Evolutionary conservation across 2,113 vertebrate species (phyloP).

Genomic region (Delphinus delphis): DNA sequence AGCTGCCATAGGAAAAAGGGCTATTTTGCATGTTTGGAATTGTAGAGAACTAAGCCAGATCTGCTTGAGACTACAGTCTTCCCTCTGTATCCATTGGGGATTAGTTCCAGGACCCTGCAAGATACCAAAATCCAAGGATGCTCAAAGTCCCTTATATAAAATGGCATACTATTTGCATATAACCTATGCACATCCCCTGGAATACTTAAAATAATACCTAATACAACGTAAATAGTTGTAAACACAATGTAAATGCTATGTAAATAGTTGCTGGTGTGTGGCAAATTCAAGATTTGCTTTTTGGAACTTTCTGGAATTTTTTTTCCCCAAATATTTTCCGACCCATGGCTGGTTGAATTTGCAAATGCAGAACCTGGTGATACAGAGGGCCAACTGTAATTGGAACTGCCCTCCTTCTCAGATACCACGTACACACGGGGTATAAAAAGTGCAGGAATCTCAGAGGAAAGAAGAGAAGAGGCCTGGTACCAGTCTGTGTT

Average conservation of each 20-base stretch:
- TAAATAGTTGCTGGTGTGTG: background rate
- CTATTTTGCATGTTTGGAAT: background rate
- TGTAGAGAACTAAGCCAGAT: background rate
- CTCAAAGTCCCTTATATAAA: background rate
- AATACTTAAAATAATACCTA: background rate
- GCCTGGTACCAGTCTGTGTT: background rate
- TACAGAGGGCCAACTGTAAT: background rate
- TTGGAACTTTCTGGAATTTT: background rate
- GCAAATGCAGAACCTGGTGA: background rate
- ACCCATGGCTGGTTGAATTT: background rate
- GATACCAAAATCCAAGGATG: background rate
- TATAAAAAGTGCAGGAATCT: background rate
- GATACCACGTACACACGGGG: background rate
- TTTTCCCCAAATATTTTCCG: background rate
- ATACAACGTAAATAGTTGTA: background rate
- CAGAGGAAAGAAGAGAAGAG: background rate
- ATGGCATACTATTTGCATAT: background rate
- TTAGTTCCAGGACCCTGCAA: background rate
- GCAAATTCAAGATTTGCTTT: background rate
- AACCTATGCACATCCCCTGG: background rate
- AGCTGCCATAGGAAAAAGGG: background rate
- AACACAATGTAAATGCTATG: background rate
- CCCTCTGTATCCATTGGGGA: background rate
- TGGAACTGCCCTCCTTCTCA: background rate
- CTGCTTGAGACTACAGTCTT: background rate